Conservation (phyloP, 2,797 vertebrate species). For the Carcharodon carcharias region DNA sequence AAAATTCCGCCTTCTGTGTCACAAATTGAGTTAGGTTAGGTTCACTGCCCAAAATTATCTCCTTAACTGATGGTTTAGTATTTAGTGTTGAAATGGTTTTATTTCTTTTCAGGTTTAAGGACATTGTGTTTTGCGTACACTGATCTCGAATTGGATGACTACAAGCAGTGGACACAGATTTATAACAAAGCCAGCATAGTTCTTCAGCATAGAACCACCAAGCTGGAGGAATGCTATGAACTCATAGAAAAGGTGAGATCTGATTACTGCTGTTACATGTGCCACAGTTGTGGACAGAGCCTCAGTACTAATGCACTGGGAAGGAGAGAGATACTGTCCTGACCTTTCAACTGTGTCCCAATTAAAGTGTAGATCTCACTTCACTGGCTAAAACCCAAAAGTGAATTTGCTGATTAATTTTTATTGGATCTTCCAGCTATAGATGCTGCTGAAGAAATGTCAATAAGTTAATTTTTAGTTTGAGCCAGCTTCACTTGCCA, state of each 20-base stretch:
- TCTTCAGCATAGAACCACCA: slow-evolving; percentile 80
- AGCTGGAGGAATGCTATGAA: slow-evolving; percentile 90
- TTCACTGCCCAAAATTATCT: not conserved
- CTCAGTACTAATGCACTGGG: not conserved
- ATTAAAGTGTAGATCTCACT: not conserved
- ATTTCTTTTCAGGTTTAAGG: slow-evolving; percentile 68
- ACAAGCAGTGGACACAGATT: slow-evolving; percentile 79
- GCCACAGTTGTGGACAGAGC: not conserved
- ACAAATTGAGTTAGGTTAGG: not conserved
- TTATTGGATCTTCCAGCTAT: not conserved
- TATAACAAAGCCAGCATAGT: slow-evolving; percentile 75
- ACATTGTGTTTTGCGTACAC: slow-evolving; percentile 91
- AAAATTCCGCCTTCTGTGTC: not conserved
- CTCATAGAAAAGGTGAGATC: slow-evolving; percentile 81
- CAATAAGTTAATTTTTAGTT: not conserved
- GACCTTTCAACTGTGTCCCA: not conserved
- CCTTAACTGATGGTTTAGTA: not conserved
- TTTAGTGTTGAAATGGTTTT: not conserved
- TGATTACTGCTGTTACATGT: not conserved
- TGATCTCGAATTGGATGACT: slow-evolving; percentile 77
- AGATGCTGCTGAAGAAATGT: not conserved
- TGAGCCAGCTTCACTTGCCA: not conserved
- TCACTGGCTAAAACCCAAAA: not conserved
- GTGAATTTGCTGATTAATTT: not conserved
- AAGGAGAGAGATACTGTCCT: not conserved